phyloP scores from a whole-genome alignment of 2,113 vertebrate species.

The Pelodiscus sinensis region DNA sequence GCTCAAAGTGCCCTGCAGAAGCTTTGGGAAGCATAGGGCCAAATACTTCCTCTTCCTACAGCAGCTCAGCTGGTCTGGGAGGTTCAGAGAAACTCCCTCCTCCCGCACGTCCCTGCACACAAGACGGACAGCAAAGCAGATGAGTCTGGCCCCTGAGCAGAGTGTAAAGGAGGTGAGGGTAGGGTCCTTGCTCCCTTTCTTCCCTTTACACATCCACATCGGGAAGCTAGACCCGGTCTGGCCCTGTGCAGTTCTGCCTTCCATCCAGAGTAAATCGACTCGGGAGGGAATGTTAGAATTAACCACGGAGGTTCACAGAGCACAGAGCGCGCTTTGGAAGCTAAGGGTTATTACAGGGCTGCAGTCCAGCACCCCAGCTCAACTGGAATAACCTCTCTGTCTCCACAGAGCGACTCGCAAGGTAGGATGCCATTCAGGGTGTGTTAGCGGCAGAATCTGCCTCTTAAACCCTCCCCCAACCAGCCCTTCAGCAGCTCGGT shows the following conservation, averaged over 20 bases:
- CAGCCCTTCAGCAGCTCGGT: not conserved
- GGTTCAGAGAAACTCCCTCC: not conserved
- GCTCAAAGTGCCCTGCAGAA: not conserved
- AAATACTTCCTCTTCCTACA: not conserved
- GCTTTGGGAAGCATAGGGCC: not conserved
- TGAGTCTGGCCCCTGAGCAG: not conserved
- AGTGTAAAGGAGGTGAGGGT: not conserved
- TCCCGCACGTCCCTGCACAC: not conserved
- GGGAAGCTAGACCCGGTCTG: not conserved
- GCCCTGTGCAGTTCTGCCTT: not conserved
- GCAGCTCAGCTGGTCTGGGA: not conserved
- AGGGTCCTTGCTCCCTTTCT: not conserved
- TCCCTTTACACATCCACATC: not conserved
- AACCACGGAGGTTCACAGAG: slow-evolving; percentile 24
- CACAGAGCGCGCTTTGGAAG: slow-evolving; percentile 17
- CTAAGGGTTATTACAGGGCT: slow-evolving; percentile 74
- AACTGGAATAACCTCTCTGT: slow-evolving; percentile 10
- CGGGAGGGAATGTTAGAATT: slow-evolving; percentile 40
- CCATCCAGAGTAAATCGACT: not conserved
- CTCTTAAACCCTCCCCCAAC: not conserved
- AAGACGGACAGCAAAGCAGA: not conserved
- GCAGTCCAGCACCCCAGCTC: slow-evolving; percentile 45
- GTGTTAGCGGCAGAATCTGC: slow-evolving; percentile 18
- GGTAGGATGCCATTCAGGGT: not conserved
- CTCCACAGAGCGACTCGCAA: not conserved